These are phyloP conservation scores for Brienomyrus longianalis DNA, from an alignment of 2,113 vertebrate genomes.

Conservation along the genomic window DNA sequence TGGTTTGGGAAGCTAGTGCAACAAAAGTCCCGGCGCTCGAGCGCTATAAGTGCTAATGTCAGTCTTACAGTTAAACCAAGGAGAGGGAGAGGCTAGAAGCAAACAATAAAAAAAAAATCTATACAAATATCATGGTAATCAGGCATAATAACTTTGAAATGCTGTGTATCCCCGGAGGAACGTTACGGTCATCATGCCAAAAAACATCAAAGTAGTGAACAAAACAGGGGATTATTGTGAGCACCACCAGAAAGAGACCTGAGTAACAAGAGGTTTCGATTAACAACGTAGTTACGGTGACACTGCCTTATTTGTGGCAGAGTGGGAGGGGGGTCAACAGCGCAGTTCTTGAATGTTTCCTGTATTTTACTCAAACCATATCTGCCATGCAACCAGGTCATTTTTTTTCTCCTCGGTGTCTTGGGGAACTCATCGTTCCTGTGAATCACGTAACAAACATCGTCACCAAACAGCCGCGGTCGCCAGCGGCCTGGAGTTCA, in stretches of 20 bases:
- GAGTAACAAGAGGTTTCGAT: not conserved
- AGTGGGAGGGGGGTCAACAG: not conserved
- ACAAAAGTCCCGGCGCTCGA: not conserved
- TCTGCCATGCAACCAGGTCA: not conserved
- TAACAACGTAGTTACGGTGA: not conserved
- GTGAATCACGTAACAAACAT: not conserved
- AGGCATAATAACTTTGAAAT: not conserved
- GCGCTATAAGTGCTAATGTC: not conserved
- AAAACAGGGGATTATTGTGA: not conserved
- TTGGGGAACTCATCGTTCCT: not conserved
- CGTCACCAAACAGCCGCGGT: not conserved
- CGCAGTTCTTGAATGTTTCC: not conserved
- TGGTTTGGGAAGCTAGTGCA: not conserved
- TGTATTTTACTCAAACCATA: not conserved
- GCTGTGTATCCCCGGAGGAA: constrained; percentile 34
- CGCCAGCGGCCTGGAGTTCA: not conserved
- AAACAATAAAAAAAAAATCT: not conserved
- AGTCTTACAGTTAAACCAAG: constrained; percentile 3
- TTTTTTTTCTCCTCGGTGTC: not conserved
- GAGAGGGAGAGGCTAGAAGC: not conserved
- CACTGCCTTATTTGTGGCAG: not conserved
- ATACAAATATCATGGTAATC: not conserved
- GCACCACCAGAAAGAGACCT: not conserved
- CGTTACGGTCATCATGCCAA: constrained; percentile 46
- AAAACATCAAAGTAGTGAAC: not conserved